Evolutionary conservation across 2,113 vertebrate species (phyloP).

Genomic region (Cacatua alba): DNA sequence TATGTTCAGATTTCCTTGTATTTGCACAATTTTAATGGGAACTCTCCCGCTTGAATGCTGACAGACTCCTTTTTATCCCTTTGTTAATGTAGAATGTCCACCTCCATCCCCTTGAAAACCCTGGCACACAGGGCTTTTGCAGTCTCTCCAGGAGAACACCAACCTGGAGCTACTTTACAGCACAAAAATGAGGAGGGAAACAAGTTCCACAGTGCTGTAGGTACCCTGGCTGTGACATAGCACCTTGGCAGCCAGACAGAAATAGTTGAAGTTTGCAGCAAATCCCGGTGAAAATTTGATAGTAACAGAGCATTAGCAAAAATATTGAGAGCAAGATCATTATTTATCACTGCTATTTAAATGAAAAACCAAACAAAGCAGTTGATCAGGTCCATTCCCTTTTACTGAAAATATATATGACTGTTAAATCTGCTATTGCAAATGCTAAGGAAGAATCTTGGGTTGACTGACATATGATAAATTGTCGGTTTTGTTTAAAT

Average conservation of each 20-base stretch:
- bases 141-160: not conserved
- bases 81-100: not conserved
- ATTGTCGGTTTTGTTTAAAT: not conserved
- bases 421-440: not conserved
- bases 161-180: not conserved
- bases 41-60: not conserved
- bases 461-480: not conserved
- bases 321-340: not conserved
- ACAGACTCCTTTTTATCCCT: not conserved
- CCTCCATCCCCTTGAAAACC: not conserved
- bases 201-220: not conserved
- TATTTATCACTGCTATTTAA: not conserved
- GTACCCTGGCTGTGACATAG: not conserved
- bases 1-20: not conserved
- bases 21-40: not conserved
- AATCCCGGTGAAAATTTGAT: not conserved
- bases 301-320: not conserved
- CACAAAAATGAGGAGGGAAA: not conserved
- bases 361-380: not conserved
- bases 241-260: not conserved
- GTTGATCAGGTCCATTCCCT: not conserved
- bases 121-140: not conserved
- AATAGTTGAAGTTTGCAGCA: not conserved
- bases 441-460: not conserved
- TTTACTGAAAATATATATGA: not conserved